Evolutionary conservation across 1,140 invertebrate species (phyloP), one percentile per base, ranked within the genome.

Genomic region (Drosophila leontia): DNA sequence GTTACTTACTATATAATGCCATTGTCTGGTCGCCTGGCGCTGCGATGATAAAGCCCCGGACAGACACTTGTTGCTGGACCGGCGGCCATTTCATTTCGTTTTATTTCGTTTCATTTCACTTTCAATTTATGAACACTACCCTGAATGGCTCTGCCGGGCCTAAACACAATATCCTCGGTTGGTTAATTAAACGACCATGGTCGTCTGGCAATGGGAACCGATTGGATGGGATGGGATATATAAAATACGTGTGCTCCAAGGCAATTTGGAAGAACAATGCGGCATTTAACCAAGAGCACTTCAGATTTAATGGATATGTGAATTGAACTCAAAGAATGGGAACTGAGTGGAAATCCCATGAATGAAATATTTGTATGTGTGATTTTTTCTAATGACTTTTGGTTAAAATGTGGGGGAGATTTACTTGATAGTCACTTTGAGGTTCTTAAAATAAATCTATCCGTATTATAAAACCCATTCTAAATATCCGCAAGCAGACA

Each of bases 121-220:
- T 84, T 84, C 63, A 69, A 83, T 84, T 80, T 80, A 74, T 65
- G 63, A 61, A 50, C 75, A 82, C 68, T 44, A 61, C 62, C 32
- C 32, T 35, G 51, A 50, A 64, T 67, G 60, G 59, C 44, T 50
- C 34, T 58, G 58, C 62, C 75, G 70, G 57, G 57, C 64, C 59
- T 35, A 76, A 58, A 74, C 44, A 83, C 61, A 83, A 84, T 35
- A 58, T 56, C 53, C 45, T 45, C 45, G 55, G 61, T 63, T 64
- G 76, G 51, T 83, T 83, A 83, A 83, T 82, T 83, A 83, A 82
- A 58, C 70, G 51, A 64, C 64, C 60, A 78, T 64, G 78, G 48
- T 34, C 11, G 57, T 44, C 45, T 67, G 67, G 62, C 47, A 67
- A 82, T 67, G 67, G 69, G 47, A 61, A 32, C 13, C 29, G 34